Base-by-base conservation (phyloP, 2,888 invertebrate genomes). In the Lottia gigantea region DNA sequence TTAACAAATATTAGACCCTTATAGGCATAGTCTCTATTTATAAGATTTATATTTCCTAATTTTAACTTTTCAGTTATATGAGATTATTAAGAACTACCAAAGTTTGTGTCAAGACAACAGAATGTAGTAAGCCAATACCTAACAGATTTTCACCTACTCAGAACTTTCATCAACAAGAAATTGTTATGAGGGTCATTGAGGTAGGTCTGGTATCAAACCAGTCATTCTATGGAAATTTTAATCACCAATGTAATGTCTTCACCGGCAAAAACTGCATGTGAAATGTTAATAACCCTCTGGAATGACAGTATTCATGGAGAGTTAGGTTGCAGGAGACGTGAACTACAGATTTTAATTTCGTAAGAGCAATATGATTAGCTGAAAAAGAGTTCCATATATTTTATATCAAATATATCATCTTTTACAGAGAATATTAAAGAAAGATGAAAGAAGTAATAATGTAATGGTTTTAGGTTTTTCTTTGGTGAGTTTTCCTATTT, bases 391-490 rank as follows among this genome's bases (percentile, higher is more conserved):
- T 31, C 31, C 2, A 6, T 31, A 31, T 31, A 31, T 40, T 40
- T 40, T 40, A 40, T 1, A 1, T 40, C 8, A 40, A 40, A 31
- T 31, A 23, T 16, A 61, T 25, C 66, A n/a, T 46, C 45, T 46
- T 23, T 77, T 78, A 40, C 70, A 81, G 81, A 76, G 70, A 73
- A 64, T 77, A 45, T 64, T 73, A 11, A 74, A 73, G 46, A 75
- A 73, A 55, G 74, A 74, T 26, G 71, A 72, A 40, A 46, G 55
- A 49, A 75, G 74, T n/a, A 76, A 74, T 23, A 80, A 81, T 74
- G 71, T 81, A 46, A 75, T 81, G 31, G 71, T 75, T 3, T 68
- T 76, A 47, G 81, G 81, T 31, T 79, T 79, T 74, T 72, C 74
- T 62, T 62, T 69, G 61, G 81, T 79, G 70, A 72, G 74, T 73